Evolutionary conservation across 2,113 vertebrate genomes (phyloP), one percentile per base, ranked within the genome.

Genomic region (Carollia perspicillata): DNA sequence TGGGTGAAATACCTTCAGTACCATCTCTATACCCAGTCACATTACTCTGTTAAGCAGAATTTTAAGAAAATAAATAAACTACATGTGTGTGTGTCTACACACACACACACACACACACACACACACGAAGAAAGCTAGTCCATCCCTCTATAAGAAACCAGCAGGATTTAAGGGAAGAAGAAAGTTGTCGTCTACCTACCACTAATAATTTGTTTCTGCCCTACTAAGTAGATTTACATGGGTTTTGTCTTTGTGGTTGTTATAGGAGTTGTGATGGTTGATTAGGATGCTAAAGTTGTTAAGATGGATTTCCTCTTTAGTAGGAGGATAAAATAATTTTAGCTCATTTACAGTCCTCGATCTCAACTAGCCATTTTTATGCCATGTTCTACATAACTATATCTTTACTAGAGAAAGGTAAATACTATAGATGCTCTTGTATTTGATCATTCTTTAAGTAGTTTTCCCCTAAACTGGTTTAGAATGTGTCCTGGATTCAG

Each of bases 301-400:
- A 66, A 68, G 69, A 77, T 8, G 87, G 20, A 53, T 92, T 95
- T 96, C 44, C 51, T 95, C 23, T 53, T 78, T 83, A 83, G 83
- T 68, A 94, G 58, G 22, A 77, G 35, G 42, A 71, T 74, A 77
- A 97, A 91, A 84, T 94, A 85, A 94, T 80, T 81, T 93, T 85
- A 89, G n/a, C 10, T 42, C 44, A 93, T 65, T 79, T 93, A 49
- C 68, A 91, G 68, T 55, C 18, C 9, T 20, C 78, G 78, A 92
- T 92, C 35, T 95, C 49, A 92, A 78, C 22, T 74, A 87, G n/a
- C 5, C 60, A 77, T 79, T 92, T 87, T 72, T 87, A 87, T 53
- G 40, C 35, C 37, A 51, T 78, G 18, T 90, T 89, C 7, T 84
- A 95, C 4, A 10, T 77, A 60, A 88, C 51, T 47, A 83, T 42